A percentile compares a stretch with the other conserved stretches of the same genome.
Conservation (phyloP, 2,113 vertebrate genomes). For the Leptobrachium ailaonicum region DNA sequence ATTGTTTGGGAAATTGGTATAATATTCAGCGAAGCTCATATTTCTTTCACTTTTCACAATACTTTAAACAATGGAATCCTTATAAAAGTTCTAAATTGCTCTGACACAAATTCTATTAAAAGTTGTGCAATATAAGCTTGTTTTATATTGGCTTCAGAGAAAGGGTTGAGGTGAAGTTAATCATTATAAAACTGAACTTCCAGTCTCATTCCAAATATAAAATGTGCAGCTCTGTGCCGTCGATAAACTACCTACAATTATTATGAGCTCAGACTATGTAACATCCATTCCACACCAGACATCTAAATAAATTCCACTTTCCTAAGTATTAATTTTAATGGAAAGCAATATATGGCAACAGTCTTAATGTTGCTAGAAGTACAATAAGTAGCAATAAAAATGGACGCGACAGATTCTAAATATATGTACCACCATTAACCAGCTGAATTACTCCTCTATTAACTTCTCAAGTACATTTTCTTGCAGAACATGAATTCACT, state of each 20-base stretch:
- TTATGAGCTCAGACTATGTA: constrained; percentile 9
- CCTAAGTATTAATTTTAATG: constrained; percentile 25
- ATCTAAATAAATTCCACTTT: constrained; percentile 6
- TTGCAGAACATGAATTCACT: too few relatives aligned
- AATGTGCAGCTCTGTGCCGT: constrained; percentile 8
- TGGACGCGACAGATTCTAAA: neutral
- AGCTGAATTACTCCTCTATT: neutral
- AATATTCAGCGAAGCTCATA: too few relatives aligned
- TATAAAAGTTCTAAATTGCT: constrained; percentile 26
- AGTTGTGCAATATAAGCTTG: constrained; percentile 13
- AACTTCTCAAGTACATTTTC: neutral
- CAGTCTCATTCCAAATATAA: constrained; percentile 15
- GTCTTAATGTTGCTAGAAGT: neutral
- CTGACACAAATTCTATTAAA: constrained; percentile 20
- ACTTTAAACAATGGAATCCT: neutral
- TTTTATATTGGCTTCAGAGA: constrained; percentile 22
- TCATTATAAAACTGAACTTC: constrained; percentile 8
- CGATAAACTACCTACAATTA: constrained; percentile 9
- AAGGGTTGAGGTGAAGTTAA: constrained; percentile 13
- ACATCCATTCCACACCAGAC: constrained; percentile 8
- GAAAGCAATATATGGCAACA: neutral
- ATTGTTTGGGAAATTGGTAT: too few relatives aligned
- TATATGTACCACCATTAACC: neutral
- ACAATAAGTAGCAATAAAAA: neutral
- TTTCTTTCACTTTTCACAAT: neutral